phyloP scores from a whole-genome alignment of 1,140 invertebrate genomes.

The Anthonomus grandis region DNA sequence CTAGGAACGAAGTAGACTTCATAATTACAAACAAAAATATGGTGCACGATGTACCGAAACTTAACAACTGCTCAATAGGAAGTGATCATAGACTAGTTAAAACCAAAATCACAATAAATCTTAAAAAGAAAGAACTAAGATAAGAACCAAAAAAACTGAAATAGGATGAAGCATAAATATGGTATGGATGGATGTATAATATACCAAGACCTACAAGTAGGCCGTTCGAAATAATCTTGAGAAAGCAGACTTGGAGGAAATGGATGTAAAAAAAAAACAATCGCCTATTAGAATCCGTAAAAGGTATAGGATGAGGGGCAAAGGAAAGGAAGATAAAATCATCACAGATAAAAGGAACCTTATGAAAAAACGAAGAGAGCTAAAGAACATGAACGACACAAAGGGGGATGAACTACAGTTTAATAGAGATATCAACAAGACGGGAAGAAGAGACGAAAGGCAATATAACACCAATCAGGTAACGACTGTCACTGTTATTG shows the following conservation, averaged over 20 bases:
- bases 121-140: conserved; percentile 8
- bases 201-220: neutral
- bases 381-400: conserved; percentile 9
- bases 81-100: neutral
- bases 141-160: conserved; percentile 2
- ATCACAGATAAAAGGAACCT: neutral
- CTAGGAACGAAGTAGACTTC: too few species aligned
- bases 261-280: neutral
- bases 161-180: too few species aligned
- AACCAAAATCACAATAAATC: conserved; percentile 4
- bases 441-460: conserved; percentile 4
- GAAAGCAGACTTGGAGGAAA: conserved; percentile 6
- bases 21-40: too few species aligned
- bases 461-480: conserved; percentile 8
- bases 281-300: neutral
- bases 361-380: conserved; percentile 7
- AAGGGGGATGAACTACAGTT: conserved; percentile 5
- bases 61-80: too few species aligned
- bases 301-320: conserved; percentile 4
- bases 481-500: conserved; percentile 10
- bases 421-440: conserved; percentile 2
- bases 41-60: too few species aligned
- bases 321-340: conserved; percentile 7
- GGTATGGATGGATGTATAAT: neutral
- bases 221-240: conserved; percentile 6